A percentile compares a stretch with the other conserved stretches of the same genome.
Conservation (phyloP, 92 coral and sea anemone species). For the Epizoanthus stellaris region DNA sequence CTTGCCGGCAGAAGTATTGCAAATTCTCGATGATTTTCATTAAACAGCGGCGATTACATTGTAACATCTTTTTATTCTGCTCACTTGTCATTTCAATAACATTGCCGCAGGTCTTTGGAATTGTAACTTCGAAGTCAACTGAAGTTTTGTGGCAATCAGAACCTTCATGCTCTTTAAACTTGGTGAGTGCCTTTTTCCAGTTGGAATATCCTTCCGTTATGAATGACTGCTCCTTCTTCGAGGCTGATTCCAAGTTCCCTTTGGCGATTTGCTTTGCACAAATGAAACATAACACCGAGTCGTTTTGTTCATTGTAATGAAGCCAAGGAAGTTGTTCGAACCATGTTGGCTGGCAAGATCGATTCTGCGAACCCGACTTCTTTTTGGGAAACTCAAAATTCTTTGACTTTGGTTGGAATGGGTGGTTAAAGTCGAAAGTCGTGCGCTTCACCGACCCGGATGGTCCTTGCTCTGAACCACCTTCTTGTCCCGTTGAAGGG, state of each 20-base stretch:
- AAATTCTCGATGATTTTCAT: constrained; percentile 49
- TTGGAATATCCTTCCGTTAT: constrained; percentile 49
- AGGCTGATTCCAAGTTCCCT: constrained; percentile 43
- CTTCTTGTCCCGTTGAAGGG: constrained; percentile 48
- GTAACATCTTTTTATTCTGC: constrained; percentile 33
- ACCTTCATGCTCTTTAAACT: constrained; percentile 44
- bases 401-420: constrained; percentile 47
- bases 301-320: constrained; percentile 50
- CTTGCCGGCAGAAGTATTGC: constrained; percentile 57
- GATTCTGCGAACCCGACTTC: constrained; percentile 39
- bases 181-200: constrained; percentile 49
- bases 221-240: constrained; percentile 46
- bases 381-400: constrained; percentile 43
- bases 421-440: constrained; percentile 27
- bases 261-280: constrained; percentile 49
- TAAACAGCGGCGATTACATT: constrained; percentile 46
- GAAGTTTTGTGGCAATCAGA: constrained; percentile 58
- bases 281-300: constrained; percentile 53
- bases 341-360: constrained; percentile 51
- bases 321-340: constrained; percentile 49
- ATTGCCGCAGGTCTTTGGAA: constrained; percentile 45
- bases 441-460: constrained; percentile 48
- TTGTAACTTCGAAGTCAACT: constrained; percentile 40
- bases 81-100: constrained; percentile 48
- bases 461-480: constrained; percentile 37